Conservation (phyloP, 2,888 invertebrate genomes). For the Pasiphila rectangulata region DNA sequence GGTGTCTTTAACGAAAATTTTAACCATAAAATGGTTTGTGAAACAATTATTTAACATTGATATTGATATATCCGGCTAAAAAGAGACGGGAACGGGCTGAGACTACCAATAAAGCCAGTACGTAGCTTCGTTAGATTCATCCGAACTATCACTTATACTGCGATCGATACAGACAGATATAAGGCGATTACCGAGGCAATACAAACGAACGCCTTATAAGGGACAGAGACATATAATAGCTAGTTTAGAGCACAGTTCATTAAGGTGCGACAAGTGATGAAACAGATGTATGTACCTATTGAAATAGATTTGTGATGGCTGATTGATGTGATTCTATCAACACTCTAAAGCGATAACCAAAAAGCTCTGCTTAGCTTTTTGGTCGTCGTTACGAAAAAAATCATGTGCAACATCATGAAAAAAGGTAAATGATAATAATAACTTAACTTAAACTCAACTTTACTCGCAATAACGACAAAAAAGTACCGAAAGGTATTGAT, state of each 20-base stretch:
- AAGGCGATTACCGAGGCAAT: conserved; percentile 57
- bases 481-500: too few species aligned
- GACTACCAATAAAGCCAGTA: conserved; percentile 1
- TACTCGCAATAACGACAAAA: too few species aligned
- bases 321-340: background rate
- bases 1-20: background rate
- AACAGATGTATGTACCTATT: conserved; percentile 28
- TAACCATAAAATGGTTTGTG: background rate
- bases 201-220: conserved; percentile 66
- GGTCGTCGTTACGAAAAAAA: too few species aligned
- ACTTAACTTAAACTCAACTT: too few species aligned
- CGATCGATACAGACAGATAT: conserved; percentile 33
- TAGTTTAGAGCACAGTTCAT: conserved; percentile 44
- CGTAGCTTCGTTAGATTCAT: conserved; percentile 59
- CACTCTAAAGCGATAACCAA: background rate
- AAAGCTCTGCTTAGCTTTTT: too few species aligned
- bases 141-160: conserved; percentile 35
- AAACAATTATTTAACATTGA: background rate
- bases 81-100: background rate
- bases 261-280: conserved; percentile 43
- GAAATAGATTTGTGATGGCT: conserved; percentile 14
- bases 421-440: too few species aligned
- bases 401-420: too few species aligned
- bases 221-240: conserved; percentile 29
- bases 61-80: background rate